A percentile compares a stretch with the other conserved stretches of the same genome.
Evolutionary conservation across 2,797 vertebrate species (phyloP).

Genomic region (Alfaro cultratus): DNA sequence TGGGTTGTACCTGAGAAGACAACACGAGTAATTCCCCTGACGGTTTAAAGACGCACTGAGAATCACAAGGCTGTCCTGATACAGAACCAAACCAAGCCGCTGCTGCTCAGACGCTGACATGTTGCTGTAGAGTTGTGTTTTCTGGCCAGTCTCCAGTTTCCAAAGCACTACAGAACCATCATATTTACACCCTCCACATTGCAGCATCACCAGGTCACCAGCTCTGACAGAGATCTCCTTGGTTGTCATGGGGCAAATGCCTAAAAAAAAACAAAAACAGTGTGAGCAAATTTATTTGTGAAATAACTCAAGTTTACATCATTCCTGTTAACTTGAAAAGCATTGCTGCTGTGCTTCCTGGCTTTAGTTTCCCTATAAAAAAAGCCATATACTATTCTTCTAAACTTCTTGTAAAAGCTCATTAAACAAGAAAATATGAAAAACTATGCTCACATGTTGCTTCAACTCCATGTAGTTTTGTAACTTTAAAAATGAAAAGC

Average conservation of each 20-base stretch:
- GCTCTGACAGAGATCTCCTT: not conserved
- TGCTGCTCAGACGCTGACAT: conserved; percentile 32
- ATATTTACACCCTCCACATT: not conserved
- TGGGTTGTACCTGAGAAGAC: conserved; percentile 44
- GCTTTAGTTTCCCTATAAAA: not conserved
- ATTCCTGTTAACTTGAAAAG: not conserved
- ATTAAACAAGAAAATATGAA: not conserved
- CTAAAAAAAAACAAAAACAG: not conserved
- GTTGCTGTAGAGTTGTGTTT: conserved; percentile 20
- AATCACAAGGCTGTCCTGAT: conserved; percentile 42
- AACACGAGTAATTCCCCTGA: conserved; percentile 65
- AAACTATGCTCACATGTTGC: too few species aligned
- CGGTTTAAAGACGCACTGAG: conserved; percentile 45
- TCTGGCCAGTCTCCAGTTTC: conserved; percentile 31
- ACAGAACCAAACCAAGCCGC: conserved; percentile 28
- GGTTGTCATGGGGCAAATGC: rapidly evolving
- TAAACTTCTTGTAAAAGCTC: not conserved
- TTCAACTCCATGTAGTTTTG: too few species aligned
- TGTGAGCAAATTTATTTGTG: not conserved
- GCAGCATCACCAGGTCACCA: conserved; percentile 52
- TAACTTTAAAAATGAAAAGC: too few species aligned
- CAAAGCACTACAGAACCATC: conserved; percentile 20
- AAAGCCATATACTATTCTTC: not conserved
- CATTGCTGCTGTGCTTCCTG: not conserved
- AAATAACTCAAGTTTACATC: not conserved